A percentile compares a stretch with the other conserved stretches of the same genome.
phyloP scores from a whole-genome alignment of 2,113 vertebrate species.

The Corythornis vintsioides region DNA sequence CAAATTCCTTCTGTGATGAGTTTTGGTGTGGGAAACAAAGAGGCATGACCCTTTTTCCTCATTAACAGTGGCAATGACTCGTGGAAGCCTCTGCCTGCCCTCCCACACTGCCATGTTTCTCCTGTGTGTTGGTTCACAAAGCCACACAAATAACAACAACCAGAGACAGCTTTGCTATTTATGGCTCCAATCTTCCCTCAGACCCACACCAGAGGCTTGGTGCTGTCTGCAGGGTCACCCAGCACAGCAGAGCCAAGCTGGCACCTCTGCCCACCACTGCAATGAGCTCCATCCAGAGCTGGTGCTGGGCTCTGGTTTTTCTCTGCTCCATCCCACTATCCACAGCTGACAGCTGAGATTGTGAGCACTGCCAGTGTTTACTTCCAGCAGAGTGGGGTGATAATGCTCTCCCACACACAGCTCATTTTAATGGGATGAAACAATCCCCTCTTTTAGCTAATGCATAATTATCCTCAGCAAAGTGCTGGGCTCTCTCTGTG shows the following conservation, averaged over 20 bases:
- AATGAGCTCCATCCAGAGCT: neutral
- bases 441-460: neutral
- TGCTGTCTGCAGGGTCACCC: neutral
- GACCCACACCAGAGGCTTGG: neutral
- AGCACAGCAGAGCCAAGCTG: neutral
- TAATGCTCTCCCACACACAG: neutral
- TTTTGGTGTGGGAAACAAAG: neutral
- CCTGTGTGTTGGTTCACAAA: neutral
- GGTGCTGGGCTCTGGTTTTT: neutral
- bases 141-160: no score
- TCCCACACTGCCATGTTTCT: neutral
- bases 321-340: neutral
- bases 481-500: neutral
- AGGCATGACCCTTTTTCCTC: neutral
- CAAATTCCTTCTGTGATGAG: neutral
- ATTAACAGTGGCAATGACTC: neutral
- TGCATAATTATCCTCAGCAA: neutral
- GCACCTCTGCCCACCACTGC: neutral
- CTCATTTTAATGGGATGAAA: neutral
- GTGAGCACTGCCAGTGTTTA: neutral
- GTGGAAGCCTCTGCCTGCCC: neutral
- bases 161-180: neutral
- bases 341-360: neutral
- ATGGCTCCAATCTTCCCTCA: neutral
- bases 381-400: neutral